Evolutionary conservation across 2,797 vertebrate genomes (phyloP).

Genomic region (Odontamblyopus lacepedii): DNA sequence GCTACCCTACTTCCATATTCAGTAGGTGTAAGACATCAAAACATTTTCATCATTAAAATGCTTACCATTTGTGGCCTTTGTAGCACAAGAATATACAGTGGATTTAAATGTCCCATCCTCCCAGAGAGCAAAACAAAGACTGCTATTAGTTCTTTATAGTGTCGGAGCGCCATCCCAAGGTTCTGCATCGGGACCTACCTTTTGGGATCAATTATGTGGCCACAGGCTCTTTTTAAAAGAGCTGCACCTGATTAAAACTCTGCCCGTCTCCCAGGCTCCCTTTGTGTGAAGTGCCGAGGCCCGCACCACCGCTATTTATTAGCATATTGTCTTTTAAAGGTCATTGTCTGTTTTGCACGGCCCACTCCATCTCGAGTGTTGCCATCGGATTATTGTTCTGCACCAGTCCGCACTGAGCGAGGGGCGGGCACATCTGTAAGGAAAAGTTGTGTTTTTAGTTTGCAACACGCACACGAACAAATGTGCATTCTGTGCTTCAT

Average conservation of each 20-base stretch:
- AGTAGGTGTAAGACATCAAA: constrained; percentile 75
- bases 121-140: constrained; percentile 72
- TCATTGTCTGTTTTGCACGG: constrained; percentile 78
- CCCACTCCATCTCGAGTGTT: constrained; percentile 69
- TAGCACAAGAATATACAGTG: constrained; percentile 69
- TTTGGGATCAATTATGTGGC: constrained; percentile 84
- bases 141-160: constrained; percentile 70
- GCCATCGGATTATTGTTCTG: constrained; percentile 71
- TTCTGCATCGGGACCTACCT: constrained; percentile 74
- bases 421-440: background rate
- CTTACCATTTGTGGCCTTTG: constrained; percentile 78
- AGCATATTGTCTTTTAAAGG: constrained; percentile 80
- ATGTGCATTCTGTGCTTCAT: constrained; percentile 3
- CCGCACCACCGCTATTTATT: constrained; percentile 80
- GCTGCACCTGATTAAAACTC: constrained; percentile 79
- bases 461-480: constrained; percentile 23
- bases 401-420: constrained; percentile 34
- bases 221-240: constrained; percentile 76
- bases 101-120: constrained; percentile 71
- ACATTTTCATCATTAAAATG: constrained; percentile 80
- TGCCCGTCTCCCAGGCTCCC: constrained; percentile 71
- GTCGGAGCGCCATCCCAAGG: constrained; percentile 67
- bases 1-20: constrained; percentile 70
- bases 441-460: constrained; percentile 48
- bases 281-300: constrained; percentile 73